A percentile compares a stretch with the other conserved stretches of the same genome.
Conservation (phyloP, 2,797 vertebrate species). For the Nannoperca australis region DNA sequence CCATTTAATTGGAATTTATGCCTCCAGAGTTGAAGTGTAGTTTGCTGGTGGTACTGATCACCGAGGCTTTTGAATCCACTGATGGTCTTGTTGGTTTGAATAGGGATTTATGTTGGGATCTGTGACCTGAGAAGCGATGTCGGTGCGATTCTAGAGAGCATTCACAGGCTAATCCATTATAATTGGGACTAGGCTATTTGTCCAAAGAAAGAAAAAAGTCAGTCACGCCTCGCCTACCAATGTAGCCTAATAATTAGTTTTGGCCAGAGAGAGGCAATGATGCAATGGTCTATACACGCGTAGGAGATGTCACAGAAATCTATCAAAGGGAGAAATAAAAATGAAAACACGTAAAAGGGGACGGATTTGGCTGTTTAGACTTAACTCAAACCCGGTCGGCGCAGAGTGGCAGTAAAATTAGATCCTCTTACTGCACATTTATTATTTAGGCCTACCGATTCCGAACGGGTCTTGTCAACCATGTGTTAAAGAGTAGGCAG, state of each 20-base stretch:
- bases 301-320: slow-evolving; percentile 36
- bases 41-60: slow-evolving; percentile 48
- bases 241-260: slow-evolving; percentile 58
- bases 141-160: slow-evolving; percentile 60
- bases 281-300: slow-evolving; percentile 20
- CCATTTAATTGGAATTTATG: slow-evolving; percentile 69
- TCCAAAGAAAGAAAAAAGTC: slow-evolving; percentile 32
- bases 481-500: slow-evolving; percentile 74
- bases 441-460: slow-evolving; percentile 81
- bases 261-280: slow-evolving; percentile 6
- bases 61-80: slow-evolving; percentile 50
- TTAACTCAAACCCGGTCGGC: slow-evolving; percentile 40
- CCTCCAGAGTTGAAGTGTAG: slow-evolving; percentile 69
- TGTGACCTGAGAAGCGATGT: slow-evolving; percentile 70
- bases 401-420: slow-evolving; percentile 77
- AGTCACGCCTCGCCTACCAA: slow-evolving; percentile 14
- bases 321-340: slow-evolving; percentile 21
- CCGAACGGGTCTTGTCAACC: slow-evolving; percentile 75
- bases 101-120: slow-evolving; percentile 60
- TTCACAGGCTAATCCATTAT: slow-evolving; percentile 71
- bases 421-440: slow-evolving; percentile 80
- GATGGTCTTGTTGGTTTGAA: slow-evolving; percentile 62
- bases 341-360: slow-evolving; percentile 27
- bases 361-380: background rate
- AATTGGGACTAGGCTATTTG: slow-evolving; percentile 68